Base-by-base conservation (phyloP, 92 coral and sea anemone genomes). In the Bergia puertoricense region DNA sequence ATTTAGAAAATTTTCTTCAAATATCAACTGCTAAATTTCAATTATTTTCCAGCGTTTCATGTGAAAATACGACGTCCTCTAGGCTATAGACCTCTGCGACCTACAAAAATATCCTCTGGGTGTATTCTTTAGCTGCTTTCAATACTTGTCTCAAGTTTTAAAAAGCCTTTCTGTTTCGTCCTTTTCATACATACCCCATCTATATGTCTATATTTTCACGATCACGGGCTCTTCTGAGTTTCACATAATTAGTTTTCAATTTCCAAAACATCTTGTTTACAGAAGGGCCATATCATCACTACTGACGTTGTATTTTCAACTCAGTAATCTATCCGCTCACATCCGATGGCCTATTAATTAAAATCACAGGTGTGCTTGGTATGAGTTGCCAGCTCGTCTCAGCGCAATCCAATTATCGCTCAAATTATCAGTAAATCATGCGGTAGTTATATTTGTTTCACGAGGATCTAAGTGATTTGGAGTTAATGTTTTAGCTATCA, bases 391-490 rank as follows among this genome's bases (percentile, higher is more conserved):
- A 39, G 15, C 15, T 57, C 44, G 37, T 39, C 42, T 81, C 37
- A 38, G 74, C 30, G 48, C 74, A 81, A 16, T 42, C 46, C 79
- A 76, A 81, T 81, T 81, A 81, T 39, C 74, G 20, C 16, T 39
- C 5, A 30, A 81, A 41, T 81, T 81, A 20, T 62, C 85, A 62
- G 73, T 18, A 62, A 65, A 81, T 81, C 85, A 59, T 41, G 40
- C 40, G 71, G 46, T 57, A 38, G 16, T 36, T 48, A 65, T 5
- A 51, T 37, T 23, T 46, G 38, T 46, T n/a, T 77, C 65, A 77
- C 56, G 13, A 23, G 15, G 43, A 54, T 6, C 84, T 23, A 51
- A 75, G 20, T 40, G 20, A 39, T 75, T 39, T 75, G 14, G 50
- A 6, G 41, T 18, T 75, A 36, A 41, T 54, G 20, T 62, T 62